phyloP scores from a whole-genome alignment of 2,113 vertebrate genomes.

The Acrocephalus arundinaceus region DNA sequence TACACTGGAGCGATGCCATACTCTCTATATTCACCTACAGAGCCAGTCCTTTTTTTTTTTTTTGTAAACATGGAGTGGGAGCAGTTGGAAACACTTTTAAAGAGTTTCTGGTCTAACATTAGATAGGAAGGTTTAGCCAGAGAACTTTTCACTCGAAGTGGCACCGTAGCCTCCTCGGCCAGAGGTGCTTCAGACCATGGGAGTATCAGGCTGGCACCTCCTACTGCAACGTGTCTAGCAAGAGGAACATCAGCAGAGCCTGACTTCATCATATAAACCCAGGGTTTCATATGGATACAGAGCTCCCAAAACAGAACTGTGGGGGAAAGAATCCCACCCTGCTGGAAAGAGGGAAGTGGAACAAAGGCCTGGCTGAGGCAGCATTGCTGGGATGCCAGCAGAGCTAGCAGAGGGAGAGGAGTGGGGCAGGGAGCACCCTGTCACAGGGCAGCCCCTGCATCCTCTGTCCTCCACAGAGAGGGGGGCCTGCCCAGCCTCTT shows the following conservation, averaged over 20 bases:
- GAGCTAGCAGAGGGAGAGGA: not conserved
- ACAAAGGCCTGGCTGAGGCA: not conserved
- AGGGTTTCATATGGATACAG: not conserved
- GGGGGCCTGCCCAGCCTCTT: not conserved
- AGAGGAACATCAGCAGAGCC: not conserved
- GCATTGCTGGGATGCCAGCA: fast-evolving
- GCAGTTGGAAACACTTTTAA: not conserved
- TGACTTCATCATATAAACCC: not conserved
- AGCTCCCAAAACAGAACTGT: not conserved
- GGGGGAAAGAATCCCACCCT: not conserved
- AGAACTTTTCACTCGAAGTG: not conserved
- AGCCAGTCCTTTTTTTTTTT: not conserved
- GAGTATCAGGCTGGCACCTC: not conserved
- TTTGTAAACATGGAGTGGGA: not conserved
- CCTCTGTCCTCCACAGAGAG: not conserved
- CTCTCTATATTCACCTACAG: not conserved
- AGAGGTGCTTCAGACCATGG: not conserved
- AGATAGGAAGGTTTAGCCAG: not conserved
- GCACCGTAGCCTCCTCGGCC: not conserved
- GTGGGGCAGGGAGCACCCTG: fast-evolving
- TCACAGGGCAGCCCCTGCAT: not conserved
- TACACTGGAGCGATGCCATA: not conserved
- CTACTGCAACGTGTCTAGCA: fast-evolving
- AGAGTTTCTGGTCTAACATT: not conserved
- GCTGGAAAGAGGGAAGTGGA: not conserved